Conservation (phyloP, 2,888 invertebrate species). For the Lasioglossum morio region DNA sequence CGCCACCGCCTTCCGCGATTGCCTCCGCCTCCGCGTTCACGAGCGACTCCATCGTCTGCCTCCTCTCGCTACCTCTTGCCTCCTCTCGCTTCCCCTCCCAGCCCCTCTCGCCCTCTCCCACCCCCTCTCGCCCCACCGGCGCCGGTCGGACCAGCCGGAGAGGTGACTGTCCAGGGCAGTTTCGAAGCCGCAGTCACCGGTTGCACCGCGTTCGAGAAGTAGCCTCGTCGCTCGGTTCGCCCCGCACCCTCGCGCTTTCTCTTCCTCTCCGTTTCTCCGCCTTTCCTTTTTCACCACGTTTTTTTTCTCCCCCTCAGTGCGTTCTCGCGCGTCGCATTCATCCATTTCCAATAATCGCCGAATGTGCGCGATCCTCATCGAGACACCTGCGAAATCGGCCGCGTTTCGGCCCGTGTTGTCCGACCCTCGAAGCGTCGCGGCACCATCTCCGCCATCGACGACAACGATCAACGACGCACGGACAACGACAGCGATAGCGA, state of each 20-base stretch:
- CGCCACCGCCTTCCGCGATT: slow-evolving; percentile 25
- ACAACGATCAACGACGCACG: too few species aligned
- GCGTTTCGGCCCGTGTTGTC: not conserved
- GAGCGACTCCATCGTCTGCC: slow-evolving; percentile 53
- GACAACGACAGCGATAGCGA: too few species aligned
- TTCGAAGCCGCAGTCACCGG: slow-evolving; percentile 83
- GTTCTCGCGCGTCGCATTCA: not conserved
- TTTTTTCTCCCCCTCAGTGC: not conserved
- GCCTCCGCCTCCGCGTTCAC: slow-evolving; percentile 51
- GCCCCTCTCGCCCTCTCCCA: not conserved
- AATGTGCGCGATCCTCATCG: slow-evolving; percentile 1
- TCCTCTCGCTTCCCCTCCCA: not conserved
- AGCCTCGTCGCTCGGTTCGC: slow-evolving; percentile 42
- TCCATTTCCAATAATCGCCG: not conserved
- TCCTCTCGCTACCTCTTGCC: slow-evolving; percentile 20
- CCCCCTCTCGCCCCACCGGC: slow-evolving; percentile 27
- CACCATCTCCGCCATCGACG: not conserved
- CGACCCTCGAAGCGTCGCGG: not conserved
- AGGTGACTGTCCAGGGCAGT: slow-evolving; percentile 83
- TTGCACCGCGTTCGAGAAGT: slow-evolving; percentile 79
- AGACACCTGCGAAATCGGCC: not conserved
- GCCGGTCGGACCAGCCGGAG: slow-evolving; percentile 51
- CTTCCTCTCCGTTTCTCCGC: not conserved
- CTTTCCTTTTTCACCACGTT: not conserved
- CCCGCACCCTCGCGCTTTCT: not conserved